Conservation (phyloP, 1,140 invertebrate genomes). For the Drosophila tropicalis region DNA sequence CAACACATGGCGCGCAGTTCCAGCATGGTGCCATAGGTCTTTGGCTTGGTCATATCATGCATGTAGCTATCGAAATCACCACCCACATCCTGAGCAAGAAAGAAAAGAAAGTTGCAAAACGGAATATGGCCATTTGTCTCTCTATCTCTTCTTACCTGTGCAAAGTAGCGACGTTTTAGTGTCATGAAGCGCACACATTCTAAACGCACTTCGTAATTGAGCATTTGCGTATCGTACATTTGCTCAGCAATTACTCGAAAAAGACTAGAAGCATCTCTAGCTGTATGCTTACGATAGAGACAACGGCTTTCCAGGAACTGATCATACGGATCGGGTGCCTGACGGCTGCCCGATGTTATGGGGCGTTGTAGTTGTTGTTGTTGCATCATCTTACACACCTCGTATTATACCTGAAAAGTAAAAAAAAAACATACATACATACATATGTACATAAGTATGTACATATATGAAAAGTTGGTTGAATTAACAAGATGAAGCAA, state of each 20-base stretch:
- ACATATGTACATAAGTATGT: too few relatives aligned
- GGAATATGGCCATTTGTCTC: neutral
- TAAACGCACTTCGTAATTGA: slow-evolving; percentile 88
- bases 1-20: slow-evolving; percentile 89
- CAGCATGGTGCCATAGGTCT: slow-evolving; percentile 87
- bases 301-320: slow-evolving; percentile 90
- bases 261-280: slow-evolving; percentile 92
- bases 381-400: slow-evolving; percentile 18
- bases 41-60: slow-evolving; percentile 87
- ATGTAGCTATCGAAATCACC: slow-evolving; percentile 87
- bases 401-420: neutral
- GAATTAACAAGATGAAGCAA: neutral
- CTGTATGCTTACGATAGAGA: slow-evolving; percentile 92
- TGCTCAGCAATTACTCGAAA: slow-evolving; percentile 94
- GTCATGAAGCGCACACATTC: slow-evolving; percentile 89
- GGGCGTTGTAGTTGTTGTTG: slow-evolving; percentile 56
- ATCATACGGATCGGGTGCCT: slow-evolving; percentile 86
- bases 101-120: slow-evolving; percentile 11
- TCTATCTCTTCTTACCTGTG: slow-evolving; percentile 82
- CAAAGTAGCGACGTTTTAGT: slow-evolving; percentile 84
- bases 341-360: slow-evolving; percentile 78
- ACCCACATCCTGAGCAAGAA: slow-evolving; percentile 48
- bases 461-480: too few relatives aligned
- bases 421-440: too few relatives aligned
- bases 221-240: slow-evolving; percentile 90